phyloP scores from a whole-genome alignment of 1,140 invertebrate genomes.

The Drosophila santomea region DNA sequence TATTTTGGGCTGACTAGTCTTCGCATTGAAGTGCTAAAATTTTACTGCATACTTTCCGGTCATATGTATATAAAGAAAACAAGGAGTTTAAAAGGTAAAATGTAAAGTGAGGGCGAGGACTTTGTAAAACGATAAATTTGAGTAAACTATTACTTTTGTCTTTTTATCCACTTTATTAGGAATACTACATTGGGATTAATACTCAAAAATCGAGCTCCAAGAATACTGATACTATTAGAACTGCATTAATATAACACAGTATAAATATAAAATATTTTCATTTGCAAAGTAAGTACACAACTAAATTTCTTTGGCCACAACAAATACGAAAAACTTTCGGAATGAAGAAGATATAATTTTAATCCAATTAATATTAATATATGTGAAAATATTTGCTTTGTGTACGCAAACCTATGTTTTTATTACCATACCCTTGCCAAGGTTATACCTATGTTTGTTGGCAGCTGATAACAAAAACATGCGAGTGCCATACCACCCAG shows the following conservation, averaged over 20 bases:
- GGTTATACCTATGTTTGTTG: constrained; percentile 13
- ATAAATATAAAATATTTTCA: too few species aligned
- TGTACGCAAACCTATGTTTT: neutral
- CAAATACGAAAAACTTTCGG: neutral
- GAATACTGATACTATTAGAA: too few species aligned
- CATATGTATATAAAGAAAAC: too few species aligned
- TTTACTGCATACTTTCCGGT: neutral
- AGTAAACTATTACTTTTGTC: too few species aligned
- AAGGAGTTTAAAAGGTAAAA: neutral
- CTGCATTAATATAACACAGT: too few species aligned
- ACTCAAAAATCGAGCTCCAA: too few species aligned
- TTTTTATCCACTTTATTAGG: too few species aligned
- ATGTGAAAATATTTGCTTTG: neutral
- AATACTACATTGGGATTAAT: too few species aligned
- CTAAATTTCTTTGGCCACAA: too few species aligned
- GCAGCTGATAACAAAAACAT: constrained; percentile 21
- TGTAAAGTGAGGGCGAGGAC: neutral
- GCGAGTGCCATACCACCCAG: constrained; percentile 21
- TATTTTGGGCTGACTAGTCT: neutral
- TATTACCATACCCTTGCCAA: neutral
- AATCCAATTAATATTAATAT: neutral
- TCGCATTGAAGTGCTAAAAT: neutral
- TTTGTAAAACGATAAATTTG: neutral
- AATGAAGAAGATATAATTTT: neutral
- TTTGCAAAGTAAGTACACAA: too few species aligned